Percentiles rank a stretch among this genome's conserved stretches.
phyloP scores from a whole-genome alignment of 2,888 invertebrate species.

The Ophion costatus region DNA sequence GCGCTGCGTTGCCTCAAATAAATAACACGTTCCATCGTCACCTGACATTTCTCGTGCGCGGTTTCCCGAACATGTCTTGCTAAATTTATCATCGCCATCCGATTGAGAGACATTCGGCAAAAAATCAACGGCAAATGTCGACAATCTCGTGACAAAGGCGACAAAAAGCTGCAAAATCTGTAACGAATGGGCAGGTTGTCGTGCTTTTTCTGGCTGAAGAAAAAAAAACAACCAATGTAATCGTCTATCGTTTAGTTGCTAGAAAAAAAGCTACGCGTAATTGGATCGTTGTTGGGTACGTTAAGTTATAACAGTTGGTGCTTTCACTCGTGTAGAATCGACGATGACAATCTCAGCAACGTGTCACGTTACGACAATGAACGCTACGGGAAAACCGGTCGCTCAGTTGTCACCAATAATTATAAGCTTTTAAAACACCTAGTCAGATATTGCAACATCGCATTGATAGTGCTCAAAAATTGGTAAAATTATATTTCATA shows the following conservation, averaged over 20 bases:
- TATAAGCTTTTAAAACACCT: slow-evolving; percentile 18
- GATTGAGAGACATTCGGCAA: not conserved
- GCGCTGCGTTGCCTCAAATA: slow-evolving; percentile 12
- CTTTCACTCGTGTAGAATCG: slow-evolving; percentile 46
- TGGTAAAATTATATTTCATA: not conserved
- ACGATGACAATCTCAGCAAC: slow-evolving; percentile 34
- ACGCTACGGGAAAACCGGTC: slow-evolving; percentile 35
- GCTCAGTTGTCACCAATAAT: slow-evolving; percentile 53
- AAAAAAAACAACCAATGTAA: not conserved
- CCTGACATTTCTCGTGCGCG: not conserved
- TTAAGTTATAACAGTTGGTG: slow-evolving; percentile 23
- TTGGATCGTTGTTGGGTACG: slow-evolving; percentile 30
- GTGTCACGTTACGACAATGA: slow-evolving; percentile 52
- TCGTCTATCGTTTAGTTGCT: not conserved
- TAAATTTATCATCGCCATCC: not conserved
- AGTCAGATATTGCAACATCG: slow-evolving; percentile 1
- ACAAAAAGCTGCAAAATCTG: not conserved
- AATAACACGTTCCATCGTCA: slow-evolving; percentile 21
- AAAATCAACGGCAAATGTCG: not conserved
- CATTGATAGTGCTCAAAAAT: not conserved
- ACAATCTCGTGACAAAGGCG: too few relatives aligned
- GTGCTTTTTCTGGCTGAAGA: not conserved
- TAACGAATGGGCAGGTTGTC: not conserved
- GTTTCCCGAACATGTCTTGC: not conserved
- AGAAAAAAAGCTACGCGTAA: slow-evolving; percentile 13